Conservation (phyloP, 2,888 invertebrate species). For the Anticlea derivata region DNA sequence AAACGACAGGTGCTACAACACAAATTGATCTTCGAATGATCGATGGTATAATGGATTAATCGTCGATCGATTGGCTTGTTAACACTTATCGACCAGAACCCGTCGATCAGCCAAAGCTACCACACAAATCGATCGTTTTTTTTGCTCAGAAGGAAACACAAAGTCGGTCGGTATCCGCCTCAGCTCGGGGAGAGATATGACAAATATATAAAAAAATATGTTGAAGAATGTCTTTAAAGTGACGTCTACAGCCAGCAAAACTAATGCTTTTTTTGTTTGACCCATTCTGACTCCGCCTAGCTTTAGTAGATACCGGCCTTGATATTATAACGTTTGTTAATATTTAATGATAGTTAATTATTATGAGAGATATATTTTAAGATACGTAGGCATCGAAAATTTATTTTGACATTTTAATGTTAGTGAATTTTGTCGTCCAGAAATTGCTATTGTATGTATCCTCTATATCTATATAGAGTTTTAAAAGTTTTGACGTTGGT, state of each 20-base stretch:
- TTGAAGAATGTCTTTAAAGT: no score
- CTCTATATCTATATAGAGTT: constrained; percentile 3
- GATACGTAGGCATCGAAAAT: constrained; percentile 13
- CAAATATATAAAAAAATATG: background rate
- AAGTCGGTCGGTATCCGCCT: background rate
- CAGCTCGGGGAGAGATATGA: background rate
- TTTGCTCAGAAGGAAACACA: background rate
- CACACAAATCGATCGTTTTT: no score
- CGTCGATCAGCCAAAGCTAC: no score
- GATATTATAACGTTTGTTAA: constrained; percentile 13
- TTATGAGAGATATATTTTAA: constrained; percentile 25
- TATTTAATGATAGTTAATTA: constrained; percentile 23
- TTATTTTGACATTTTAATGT: constrained; percentile 14
- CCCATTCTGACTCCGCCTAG: background rate
- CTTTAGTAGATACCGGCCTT: constrained; percentile 4
- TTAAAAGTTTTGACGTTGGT: constrained; percentile 6
- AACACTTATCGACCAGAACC: no score
- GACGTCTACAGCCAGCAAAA: no score
- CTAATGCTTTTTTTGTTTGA: no score
- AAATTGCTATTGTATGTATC: background rate
- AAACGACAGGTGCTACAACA: no score
- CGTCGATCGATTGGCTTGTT: no score
- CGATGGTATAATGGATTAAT: no score
- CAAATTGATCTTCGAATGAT: no score
- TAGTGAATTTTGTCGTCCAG: constrained; percentile 4